Conservation (phyloP, 2,888 invertebrate genomes). For the Ophion ventricosus region DNA sequence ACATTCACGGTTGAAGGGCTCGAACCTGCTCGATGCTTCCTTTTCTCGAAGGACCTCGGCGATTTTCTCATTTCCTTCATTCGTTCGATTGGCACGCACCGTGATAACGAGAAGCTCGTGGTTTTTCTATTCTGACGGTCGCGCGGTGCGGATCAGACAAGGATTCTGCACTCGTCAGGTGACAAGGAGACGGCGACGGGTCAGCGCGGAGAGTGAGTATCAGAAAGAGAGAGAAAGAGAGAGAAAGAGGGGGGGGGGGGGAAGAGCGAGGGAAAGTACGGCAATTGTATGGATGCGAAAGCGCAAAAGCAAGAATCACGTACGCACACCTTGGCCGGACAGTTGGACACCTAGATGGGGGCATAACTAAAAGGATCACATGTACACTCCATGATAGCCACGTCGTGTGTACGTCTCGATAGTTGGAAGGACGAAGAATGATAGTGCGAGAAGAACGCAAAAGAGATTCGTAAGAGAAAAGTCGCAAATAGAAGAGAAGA, state of each 20-base stretch:
- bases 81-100: conserved; percentile 30
- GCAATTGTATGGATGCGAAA: background rate
- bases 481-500: background rate
- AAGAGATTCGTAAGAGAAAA: conserved; percentile 20
- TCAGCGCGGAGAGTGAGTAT: background rate
- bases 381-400: conserved; percentile 41
- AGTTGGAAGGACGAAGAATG: conserved; percentile 47
- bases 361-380: conserved; percentile 56
- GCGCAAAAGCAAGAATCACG: conserved; percentile 49
- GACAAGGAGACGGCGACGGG: conserved; percentile 23
- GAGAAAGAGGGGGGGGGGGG: background rate
- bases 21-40: background rate
- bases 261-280: conserved; percentile 3
- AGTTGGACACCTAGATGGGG: conserved; percentile 61
- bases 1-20: background rate
- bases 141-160: background rate
- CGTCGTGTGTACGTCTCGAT: conserved; percentile 51
- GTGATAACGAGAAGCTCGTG: conserved; percentile 17
- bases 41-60: background rate
- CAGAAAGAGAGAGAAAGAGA: conserved; percentile 1
- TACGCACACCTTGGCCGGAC: conserved; percentile 58
- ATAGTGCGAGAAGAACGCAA: conserved; percentile 25
- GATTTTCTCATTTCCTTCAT: conserved; percentile 30
- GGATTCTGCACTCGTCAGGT: conserved; percentile 31
- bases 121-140: background rate